A percentile compares a stretch with the other conserved stretches of the same genome.
phyloP scores from a whole-genome alignment of 2,797 vertebrate species.

The Danio jaintianensis region DNA sequence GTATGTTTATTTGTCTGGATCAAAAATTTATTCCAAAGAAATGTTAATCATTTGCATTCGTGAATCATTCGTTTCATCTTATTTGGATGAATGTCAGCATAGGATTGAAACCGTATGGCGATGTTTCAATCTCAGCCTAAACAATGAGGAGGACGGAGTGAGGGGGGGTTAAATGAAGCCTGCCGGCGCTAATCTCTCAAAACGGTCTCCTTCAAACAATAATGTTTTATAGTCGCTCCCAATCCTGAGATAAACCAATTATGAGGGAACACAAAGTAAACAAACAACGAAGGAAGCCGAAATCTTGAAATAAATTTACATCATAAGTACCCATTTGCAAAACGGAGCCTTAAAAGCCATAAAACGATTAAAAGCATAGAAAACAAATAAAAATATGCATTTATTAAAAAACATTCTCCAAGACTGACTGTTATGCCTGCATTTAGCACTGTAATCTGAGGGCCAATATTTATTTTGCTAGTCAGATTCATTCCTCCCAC shows the following conservation, averaged over 20 bases:
- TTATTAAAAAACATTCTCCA: constrained; percentile 9
- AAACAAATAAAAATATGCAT: neutral
- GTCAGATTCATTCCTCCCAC: constrained; percentile 8
- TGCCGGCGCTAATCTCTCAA: constrained; percentile 38
- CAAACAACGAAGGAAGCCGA: constrained; percentile 5
- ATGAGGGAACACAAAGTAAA: constrained; percentile 19
- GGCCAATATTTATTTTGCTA: constrained; percentile 22
- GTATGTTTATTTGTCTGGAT: neutral
- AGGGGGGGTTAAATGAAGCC: constrained; percentile 13
- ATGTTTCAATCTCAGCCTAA: constrained; percentile 18
- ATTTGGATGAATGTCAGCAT: neutral
- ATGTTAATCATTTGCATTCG: neutral
- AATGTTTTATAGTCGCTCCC: constrained; percentile 24
- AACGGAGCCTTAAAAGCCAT: neutral
- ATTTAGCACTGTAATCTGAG: constrained; percentile 2
- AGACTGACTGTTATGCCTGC: constrained; percentile 20
- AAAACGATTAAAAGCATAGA: neutral
- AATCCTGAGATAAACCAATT: constrained; percentile 44
- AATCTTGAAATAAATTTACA: constrained; percentile 32
- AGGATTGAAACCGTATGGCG: neutral
- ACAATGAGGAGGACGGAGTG: constrained; percentile 9
- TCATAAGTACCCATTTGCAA: constrained; percentile 25
- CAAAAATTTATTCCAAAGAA: neutral
- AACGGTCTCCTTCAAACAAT: constrained; percentile 32
- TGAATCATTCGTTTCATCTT: neutral